A percentile compares a stretch with the other conserved stretches of the same genome.
These are phyloP conservation scores for Melolontha melolontha DNA, from an alignment of 2,888 invertebrate species.

Conservation along the genomic window DNA sequence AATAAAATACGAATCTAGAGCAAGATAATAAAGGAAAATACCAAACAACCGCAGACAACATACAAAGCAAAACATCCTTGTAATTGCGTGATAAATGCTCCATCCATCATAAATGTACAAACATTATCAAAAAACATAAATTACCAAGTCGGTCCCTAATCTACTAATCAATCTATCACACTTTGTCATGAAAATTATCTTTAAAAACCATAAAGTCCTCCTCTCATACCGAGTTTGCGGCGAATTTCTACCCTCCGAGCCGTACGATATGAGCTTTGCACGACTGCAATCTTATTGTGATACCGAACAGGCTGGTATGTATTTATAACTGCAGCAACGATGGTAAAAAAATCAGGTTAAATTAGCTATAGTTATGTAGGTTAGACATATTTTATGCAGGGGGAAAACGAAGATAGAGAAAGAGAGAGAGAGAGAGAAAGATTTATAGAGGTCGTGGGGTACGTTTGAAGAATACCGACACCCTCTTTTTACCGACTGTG, in stretches of 20 bases:
- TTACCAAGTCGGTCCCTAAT: constrained; percentile 55
- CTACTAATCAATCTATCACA: constrained; percentile 62
- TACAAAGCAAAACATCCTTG: constrained; percentile 45
- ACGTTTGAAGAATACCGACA: constrained; percentile 55
- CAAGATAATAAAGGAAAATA: too few relatives aligned
- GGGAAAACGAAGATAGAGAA: not conserved
- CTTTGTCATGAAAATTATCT: constrained; percentile 62
- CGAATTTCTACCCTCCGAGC: constrained; percentile 39
- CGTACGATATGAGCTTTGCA: constrained; percentile 7
- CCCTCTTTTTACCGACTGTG: constrained; percentile 51
- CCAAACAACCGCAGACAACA: constrained; percentile 16
- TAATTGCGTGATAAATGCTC: constrained; percentile 59
- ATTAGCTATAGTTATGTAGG: constrained; percentile 57
- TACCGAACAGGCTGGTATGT: constrained; percentile 13
- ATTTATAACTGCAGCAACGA: constrained; percentile 23
- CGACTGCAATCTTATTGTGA: constrained; percentile 29
- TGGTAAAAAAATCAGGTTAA: constrained; percentile 53
- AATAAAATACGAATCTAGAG: not conserved
- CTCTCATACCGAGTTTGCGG: constrained; percentile 52
- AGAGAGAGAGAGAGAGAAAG: constrained; percentile 48
- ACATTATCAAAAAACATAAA: constrained; percentile 57
- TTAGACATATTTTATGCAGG: too few relatives aligned
- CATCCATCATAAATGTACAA: constrained; percentile 58
- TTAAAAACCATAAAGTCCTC: constrained; percentile 54
- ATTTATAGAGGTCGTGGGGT: constrained; percentile 53